Percentiles rank a stretch among this genome's conserved stretches.
These are phyloP conservation scores for Apeltes quadracus DNA, from an alignment of 2,113 vertebrate genomes.

Conservation along the genomic window DNA sequence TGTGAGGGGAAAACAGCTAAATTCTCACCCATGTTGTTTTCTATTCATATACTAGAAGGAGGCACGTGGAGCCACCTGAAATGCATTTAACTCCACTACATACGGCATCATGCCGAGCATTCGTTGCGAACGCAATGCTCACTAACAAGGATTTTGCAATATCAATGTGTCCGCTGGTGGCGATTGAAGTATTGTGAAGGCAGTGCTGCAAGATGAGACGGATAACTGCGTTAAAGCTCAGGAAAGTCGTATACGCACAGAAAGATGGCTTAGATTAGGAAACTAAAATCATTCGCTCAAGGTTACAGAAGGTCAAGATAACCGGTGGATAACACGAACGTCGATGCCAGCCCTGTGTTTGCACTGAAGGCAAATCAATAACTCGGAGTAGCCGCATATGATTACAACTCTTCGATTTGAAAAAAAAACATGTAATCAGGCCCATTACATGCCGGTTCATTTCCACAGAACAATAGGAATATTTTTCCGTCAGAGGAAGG, in stretches of 20 bases:
- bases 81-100: neutral
- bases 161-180: neutral
- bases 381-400: neutral
- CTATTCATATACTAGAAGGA: neutral
- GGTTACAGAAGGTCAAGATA: neutral
- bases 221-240: neutral
- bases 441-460: neutral
- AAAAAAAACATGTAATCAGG: neutral
- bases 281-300: neutral
- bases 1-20: constrained; percentile 14
- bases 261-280: neutral
- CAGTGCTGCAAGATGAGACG: neutral
- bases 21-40: neutral
- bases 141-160: neutral
- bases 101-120: neutral
- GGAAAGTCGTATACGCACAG: neutral
- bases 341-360: neutral
- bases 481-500: neutral
- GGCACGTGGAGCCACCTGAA: constrained; percentile 1
- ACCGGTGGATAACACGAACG: neutral
- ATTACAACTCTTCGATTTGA: neutral
- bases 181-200: too few relatives aligned
- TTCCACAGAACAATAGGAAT: neutral
- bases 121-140: neutral
- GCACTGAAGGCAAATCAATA: neutral